Base-by-base conservation (phyloP, 2,888 invertebrate genomes). In the Tanaodytes sp. region DNA sequence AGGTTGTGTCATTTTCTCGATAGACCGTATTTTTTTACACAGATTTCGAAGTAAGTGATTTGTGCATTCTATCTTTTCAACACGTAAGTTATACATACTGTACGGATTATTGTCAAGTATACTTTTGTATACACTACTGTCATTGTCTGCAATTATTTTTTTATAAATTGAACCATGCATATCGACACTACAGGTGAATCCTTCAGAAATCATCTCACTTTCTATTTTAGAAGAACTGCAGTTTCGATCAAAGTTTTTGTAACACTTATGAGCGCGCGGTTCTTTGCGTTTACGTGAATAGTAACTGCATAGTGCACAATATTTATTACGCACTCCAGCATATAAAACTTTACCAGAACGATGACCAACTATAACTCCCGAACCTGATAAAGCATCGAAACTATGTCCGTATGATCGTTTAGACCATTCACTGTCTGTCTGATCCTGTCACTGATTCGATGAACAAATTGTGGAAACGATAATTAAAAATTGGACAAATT, bases 71-170 rank as follows among this genome's bases (percentile, higher is more conserved):
- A 36, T 48, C 48, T 48, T 46, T 73, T 45, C 23, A 0, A 57
- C 45, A 2, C 6, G 31, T n/a, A 66, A 11, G 0, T 37, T 9
- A 6, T 42, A 36, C 1, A 31, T 27, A 11, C 2, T 71, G 67
- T 82, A 80, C 1, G 75, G 69, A 23, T 73, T 65, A 14, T 45
- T 43, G 65, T 77, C 71, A 16, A 58, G 14, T 3, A 81, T 73
- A 73, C 70, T 74, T 36, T 73, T 71, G 40, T 75, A 79, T 1
- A 81, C 81, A 9, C 76, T 80, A 33, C 33, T 33, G 61, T 84
- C 83, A 8, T 82, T 82, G 16, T 73, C 71, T 1, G 54, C 51
- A 11, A 71, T 58, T 15, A 19, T 1, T 42, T 4, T 49, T 48
- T 54, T 49, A 40, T 73, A 71, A 2, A 73, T 72, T 9, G 70